These are phyloP conservation scores for Amphipyra tragopoginis DNA, from an alignment of 2,888 invertebrate genomes.

Conservation along the genomic window DNA sequence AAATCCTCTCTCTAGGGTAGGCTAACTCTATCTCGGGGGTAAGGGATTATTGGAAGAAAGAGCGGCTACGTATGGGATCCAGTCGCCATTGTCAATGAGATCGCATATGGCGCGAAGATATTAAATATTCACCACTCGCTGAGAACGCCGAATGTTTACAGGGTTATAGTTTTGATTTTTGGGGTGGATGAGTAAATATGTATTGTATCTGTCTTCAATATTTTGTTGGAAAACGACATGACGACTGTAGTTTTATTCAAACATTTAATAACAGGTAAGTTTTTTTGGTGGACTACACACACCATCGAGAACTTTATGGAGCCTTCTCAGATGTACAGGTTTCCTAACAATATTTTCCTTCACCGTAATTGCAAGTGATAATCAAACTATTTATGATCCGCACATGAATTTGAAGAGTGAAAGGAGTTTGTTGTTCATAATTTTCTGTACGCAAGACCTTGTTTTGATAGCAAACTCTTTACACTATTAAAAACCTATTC, in stretches of 20 bases:
- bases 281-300: too few species aligned
- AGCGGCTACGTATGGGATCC: constrained; percentile 64
- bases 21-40: constrained; percentile 71
- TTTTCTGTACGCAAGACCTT: too few species aligned
- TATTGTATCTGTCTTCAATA: neutral
- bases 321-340: too few species aligned
- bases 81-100: constrained; percentile 75
- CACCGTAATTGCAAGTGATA: too few species aligned
- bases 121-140: constrained; percentile 79
- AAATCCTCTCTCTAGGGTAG: constrained; percentile 73
- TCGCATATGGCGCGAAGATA: constrained; percentile 76
- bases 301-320: too few species aligned
- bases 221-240: neutral
- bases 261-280: too few species aligned
- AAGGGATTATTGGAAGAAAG: constrained; percentile 80
- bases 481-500: neutral
- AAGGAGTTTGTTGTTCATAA: too few species aligned
- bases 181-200: constrained; percentile 36
- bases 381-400: too few species aligned
- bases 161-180: constrained; percentile 55
- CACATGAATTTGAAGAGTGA: too few species aligned
- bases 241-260: neutral
- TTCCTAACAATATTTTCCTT: too few species aligned
- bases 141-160: constrained; percentile 56
- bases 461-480: too few species aligned